These are phyloP conservation scores for Drosophila suboccidentalis DNA, from an alignment of 2,888 invertebrate species.

Conservation along the genomic window DNA sequence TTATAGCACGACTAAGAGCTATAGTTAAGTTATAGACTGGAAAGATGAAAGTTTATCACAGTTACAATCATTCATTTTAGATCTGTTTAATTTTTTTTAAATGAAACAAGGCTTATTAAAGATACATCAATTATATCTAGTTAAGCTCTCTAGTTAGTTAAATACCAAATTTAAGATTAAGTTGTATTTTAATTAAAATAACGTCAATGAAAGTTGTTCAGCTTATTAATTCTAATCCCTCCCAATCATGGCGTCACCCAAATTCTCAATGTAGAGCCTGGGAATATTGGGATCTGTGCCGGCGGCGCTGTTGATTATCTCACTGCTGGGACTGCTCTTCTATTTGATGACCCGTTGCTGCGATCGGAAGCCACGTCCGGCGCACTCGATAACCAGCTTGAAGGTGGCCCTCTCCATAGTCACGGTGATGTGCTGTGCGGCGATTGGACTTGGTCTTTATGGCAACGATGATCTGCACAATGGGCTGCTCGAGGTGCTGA, in stretches of 20 bases:
- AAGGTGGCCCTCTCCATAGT: conserved; percentile 93
- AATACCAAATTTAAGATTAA: too few relatives aligned
- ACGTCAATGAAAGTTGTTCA: background rate
- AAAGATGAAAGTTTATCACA: too few relatives aligned
- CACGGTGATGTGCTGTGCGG: conserved; percentile 95
- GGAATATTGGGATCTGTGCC: conserved; percentile 97
- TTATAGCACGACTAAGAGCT: too few relatives aligned
- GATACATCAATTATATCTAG: too few relatives aligned
- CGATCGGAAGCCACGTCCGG: conserved; percentile 96
- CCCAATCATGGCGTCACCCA: background rate
- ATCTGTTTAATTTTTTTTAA: too few relatives aligned
- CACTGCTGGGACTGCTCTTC: conserved; percentile 94
- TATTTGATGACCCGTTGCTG: conserved; percentile 98
- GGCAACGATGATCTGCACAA: conserved; percentile 98
- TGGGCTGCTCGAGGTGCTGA: conserved; percentile 92
- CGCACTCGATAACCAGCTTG: conserved; percentile 94
- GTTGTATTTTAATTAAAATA: background rate
- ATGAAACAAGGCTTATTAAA: too few relatives aligned
- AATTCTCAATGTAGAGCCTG: conserved; percentile 89
- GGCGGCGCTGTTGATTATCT: conserved; percentile 96
- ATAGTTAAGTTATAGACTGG: too few relatives aligned
- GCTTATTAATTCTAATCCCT: background rate
- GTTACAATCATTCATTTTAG: too few relatives aligned
- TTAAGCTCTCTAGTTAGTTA: too few relatives aligned
- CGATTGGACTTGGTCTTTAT: conserved; percentile 95